Evolutionary conservation across 1,140 invertebrate genomes (phyloP), one percentile per base, ranked within the genome.

Genomic region (Saccostrea cuccullata): DNA sequence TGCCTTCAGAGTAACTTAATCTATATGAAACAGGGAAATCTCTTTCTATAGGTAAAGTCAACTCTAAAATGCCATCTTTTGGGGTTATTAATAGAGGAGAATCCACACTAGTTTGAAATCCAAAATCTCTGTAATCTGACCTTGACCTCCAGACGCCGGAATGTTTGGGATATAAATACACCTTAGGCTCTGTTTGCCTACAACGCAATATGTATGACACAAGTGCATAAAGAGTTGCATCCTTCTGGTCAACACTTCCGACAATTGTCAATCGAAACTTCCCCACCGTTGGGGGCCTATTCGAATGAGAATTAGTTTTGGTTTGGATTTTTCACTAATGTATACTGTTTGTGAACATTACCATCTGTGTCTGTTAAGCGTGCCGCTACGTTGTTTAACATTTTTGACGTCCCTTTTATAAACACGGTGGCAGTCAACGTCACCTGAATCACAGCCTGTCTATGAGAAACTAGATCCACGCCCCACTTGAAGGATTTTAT

Each of bases 281-380:
- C n/a, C 86, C 86, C 8, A 36, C 20, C 23, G 20, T 87, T 23
- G 86, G 86, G 73, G 73, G 36, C 86, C 73, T 30, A 82, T 26
- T 77, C 64, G 67, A 73, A 82, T 30, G 67, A 36, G 36, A 82
- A 87, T 30, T 56, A 55, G 15, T 77, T 77, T 23, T 77, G 40
- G 8, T 73, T 30, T 36, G 56, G 30, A 17, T 87, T 82, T 9
- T 82, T 55, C 13, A 89, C 83, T n/a, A 87, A 20, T n/a, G 73
- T 60, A 40, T 89, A 84, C 13, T 87, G 83, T 17, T 87, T 70
- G 0, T 84, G 47, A 58, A 85, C 55, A 15, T 85, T 85, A 20
- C 86, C 89, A 30, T 87, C 67, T 58, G 58, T 77, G 20, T 89
- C 83, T n/a, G 87, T 85, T 23, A 89, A 64, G 15, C 87, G 86